A percentile compares a stretch with the other conserved stretches of the same genome.
phyloP scores from a whole-genome alignment of 35 echinoderm and acorn worm species.

The Stichopus chloronotus region DNA sequence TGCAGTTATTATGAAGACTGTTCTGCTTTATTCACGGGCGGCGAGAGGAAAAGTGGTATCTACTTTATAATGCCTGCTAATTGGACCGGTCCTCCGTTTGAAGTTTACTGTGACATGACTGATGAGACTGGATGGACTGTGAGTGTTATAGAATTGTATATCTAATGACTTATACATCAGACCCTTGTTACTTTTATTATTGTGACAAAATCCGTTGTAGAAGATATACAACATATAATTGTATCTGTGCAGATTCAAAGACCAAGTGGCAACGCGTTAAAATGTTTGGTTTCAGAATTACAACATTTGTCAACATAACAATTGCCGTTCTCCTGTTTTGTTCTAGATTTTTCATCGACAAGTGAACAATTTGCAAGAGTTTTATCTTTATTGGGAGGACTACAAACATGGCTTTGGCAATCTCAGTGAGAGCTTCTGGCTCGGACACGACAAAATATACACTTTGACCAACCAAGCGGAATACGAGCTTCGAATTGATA shows the following conservation, averaged over 20 bases:
- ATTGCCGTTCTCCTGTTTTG: no score
- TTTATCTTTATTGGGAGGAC: conserved; percentile 32
- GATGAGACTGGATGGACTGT: not conserved
- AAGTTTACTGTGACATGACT: not conserved
- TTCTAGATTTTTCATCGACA: conserved; percentile 18
- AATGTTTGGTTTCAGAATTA: no score
- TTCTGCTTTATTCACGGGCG: not conserved
- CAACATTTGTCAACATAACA: no score
- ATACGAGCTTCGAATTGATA: conserved; percentile 23
- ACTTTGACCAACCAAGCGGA: not conserved
- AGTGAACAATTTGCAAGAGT: conserved; percentile 7
- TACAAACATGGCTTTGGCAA: conserved; percentile 49
- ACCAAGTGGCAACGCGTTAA: no score
- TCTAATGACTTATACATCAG: no score
- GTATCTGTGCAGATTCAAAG: no score
- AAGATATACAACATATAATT: no score
- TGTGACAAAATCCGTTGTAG: no score
- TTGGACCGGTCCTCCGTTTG: not conserved
- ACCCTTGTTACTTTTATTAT: no score
- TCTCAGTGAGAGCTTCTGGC: not conserved
- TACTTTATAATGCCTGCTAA: not conserved
- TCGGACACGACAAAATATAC: not conserved
- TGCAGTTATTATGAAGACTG: no score
- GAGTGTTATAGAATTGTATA: not conserved
- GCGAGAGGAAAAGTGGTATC: not conserved